Conservation (phyloP, 2,113 vertebrate genomes). For the Coryphaenoides rupestris region DNA sequence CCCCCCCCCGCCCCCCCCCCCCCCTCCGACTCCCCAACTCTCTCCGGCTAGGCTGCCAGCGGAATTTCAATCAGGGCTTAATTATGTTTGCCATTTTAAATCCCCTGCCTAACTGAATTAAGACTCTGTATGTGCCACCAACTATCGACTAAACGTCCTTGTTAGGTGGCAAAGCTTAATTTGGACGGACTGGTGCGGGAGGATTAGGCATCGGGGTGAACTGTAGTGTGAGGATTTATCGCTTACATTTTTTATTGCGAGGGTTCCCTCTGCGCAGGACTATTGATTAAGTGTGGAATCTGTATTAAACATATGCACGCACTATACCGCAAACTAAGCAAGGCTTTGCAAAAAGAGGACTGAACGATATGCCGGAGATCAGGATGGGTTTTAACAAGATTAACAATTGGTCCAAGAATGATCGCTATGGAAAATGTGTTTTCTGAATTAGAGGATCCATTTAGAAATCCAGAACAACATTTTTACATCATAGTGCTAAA, state of each 20-base stretch:
- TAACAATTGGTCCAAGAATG: slow-evolving; percentile 12
- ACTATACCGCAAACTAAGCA: no score
- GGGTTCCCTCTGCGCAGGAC: slow-evolving; percentile 19
- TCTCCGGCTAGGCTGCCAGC: slow-evolving; percentile 22
- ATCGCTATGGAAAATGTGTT: slow-evolving; percentile 17
- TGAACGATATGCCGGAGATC: no score
- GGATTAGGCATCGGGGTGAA: slow-evolving; percentile 30
- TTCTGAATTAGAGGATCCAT: slow-evolving; percentile 25
- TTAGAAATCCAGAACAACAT: slow-evolving; percentile 32
- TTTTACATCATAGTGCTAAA: slow-evolving; percentile 23
- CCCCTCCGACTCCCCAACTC: no score
- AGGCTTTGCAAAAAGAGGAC: no score
- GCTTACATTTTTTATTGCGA: slow-evolving; percentile 8
- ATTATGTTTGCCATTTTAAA: slow-evolving; percentile 44
- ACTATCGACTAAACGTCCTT: slow-evolving; percentile 36
- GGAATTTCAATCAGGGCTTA: slow-evolving; percentile 40
- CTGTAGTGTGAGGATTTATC: slow-evolving; percentile 24
- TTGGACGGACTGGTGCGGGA: slow-evolving; percentile 11
- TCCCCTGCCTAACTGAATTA: slow-evolving; percentile 27
- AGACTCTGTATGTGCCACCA: slow-evolving; percentile 40
- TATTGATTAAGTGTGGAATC: no score
- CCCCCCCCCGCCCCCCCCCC: no score
- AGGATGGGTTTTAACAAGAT: slow-evolving; percentile 8
- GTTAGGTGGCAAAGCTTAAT: slow-evolving; percentile 20
- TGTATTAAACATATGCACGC: no score